phyloP scores from a whole-genome alignment of 1,140 invertebrate genomes.

The Pemphigus obesinymphae region DNA sequence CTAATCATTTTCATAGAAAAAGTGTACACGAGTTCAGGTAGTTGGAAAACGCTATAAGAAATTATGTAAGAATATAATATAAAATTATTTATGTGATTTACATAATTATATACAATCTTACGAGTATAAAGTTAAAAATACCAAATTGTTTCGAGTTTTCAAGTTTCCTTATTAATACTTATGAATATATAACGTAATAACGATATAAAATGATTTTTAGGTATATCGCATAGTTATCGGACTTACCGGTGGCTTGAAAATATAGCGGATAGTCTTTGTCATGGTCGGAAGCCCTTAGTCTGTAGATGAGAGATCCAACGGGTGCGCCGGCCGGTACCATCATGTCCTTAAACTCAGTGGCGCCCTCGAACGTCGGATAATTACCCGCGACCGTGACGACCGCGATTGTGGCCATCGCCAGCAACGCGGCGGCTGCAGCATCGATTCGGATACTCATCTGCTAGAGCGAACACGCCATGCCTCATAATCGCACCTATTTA shows the following conservation, averaged over 20 bases:
- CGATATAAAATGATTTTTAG: no score
- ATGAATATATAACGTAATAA: no score
- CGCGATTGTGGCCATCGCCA: conserved; percentile 29
- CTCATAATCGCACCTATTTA: conserved; percentile 22
- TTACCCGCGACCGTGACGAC: conserved; percentile 43
- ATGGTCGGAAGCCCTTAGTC: conserved; percentile 77
- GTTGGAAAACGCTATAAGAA: no score
- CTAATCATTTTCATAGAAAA: no score
- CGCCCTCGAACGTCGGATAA: conserved; percentile 63
- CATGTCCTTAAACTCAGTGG: conserved; percentile 72
- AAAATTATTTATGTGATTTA: no score
- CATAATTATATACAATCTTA: no score
- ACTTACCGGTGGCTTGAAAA: conserved; percentile 69
- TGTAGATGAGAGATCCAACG: conserved; percentile 76
- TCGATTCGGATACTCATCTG: neutral
- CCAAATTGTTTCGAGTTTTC: no score
- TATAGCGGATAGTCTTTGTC: conserved; percentile 79
- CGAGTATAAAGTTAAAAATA: no score
- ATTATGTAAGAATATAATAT: no score
- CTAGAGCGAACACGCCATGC: neutral
- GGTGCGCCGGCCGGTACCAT: conserved; percentile 74
- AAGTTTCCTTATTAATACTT: no score
- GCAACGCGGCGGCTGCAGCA: neutral
- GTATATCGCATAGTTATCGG: no score
- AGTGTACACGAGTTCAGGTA: no score